Percentiles rank a stretch among this genome's conserved stretches.
These are phyloP conservation scores for Eumerus sabulonum DNA, from an alignment of 2,888 invertebrate species.

Conservation along the genomic window DNA sequence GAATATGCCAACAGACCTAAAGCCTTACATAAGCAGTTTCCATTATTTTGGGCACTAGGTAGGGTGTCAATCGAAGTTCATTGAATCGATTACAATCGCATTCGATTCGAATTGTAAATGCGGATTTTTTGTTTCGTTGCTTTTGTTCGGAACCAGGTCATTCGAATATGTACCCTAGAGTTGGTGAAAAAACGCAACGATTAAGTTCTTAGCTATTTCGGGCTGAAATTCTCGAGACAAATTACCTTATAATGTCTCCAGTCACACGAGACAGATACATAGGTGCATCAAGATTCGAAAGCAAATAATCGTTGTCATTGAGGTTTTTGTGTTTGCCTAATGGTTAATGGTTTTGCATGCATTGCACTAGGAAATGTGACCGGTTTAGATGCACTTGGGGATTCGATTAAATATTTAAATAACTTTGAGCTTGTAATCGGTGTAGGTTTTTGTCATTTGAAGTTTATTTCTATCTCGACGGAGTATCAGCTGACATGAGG, in stretches of 20 bases:
- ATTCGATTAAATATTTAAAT: conserved; percentile 10
- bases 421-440: conserved; percentile 1
- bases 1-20: background rate
- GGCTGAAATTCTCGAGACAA: conserved; percentile 2
- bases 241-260: conserved; percentile 32
- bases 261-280: background rate
- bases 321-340: conserved; percentile 8
- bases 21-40: conserved; percentile 7
- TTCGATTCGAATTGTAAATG: conserved; percentile 37
- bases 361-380: conserved; percentile 22
- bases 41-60: background rate
- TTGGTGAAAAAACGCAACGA: too few relatives aligned
- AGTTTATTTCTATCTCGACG: too few relatives aligned
- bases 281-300: conserved; percentile 11
- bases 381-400: conserved; percentile 15
- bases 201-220: too few relatives aligned
- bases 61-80: conserved; percentile 36
- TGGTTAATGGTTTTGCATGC: conserved; percentile 27
- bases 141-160: background rate
- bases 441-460: background rate
- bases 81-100: conserved; percentile 20
- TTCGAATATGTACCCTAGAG: too few relatives aligned
- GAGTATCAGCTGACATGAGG: too few relatives aligned
- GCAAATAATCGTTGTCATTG: conserved; percentile 13
- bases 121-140: background rate